Conservation (phyloP, 1,140 invertebrate species). For the Alviniconcha marisindica region DNA sequence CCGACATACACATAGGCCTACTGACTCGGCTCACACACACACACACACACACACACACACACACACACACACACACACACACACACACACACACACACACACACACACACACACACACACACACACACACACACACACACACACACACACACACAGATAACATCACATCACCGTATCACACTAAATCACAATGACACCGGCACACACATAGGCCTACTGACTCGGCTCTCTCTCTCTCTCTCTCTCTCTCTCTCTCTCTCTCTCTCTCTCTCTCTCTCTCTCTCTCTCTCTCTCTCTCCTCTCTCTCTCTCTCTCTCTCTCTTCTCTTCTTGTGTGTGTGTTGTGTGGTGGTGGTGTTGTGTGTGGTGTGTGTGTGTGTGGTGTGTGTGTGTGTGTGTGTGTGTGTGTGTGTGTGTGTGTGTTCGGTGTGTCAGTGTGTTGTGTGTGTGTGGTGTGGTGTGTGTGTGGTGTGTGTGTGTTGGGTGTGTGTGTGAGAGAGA, state of each 20-base stretch:
- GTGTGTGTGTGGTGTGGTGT: neutral
- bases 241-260: neutral
- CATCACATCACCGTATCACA: no score
- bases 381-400: constrained; percentile 1
- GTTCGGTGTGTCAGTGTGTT: neutral
- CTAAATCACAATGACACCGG: no score
- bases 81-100: neutral
- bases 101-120: neutral
- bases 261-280: no score
- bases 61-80: neutral
- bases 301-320: neutral
- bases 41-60: neutral
- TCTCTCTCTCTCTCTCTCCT: no score
- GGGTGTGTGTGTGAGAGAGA: no score
- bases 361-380: neutral
- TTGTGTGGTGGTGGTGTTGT: neutral
- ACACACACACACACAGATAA: neutral
- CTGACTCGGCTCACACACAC: neutral
- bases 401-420: neutral
- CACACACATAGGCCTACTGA: no score
- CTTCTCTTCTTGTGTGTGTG: neutral
- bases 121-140: neutral
- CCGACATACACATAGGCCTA: no score
- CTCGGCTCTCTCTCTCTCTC: neutral
- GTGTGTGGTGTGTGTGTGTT: neutral